Base-by-base conservation (phyloP, 2,888 invertebrate genomes). In the Heliconius sara region DNA sequence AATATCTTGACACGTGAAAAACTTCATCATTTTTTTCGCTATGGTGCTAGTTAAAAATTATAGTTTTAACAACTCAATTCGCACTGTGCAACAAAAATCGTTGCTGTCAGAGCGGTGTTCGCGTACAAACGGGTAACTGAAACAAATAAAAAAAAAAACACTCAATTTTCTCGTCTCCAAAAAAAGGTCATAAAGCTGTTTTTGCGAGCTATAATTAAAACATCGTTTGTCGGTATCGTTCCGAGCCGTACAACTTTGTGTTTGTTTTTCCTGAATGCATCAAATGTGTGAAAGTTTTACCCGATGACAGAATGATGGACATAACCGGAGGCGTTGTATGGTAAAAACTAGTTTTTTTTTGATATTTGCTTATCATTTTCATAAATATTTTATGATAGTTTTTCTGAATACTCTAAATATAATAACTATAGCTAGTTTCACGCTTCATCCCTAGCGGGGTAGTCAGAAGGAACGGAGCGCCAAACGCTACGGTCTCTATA, bases 251-350 rank as follows among this genome's bases (percentile, higher is more conserved):
- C 70, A 81, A 81, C 81, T 81, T 81, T 76, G 75, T 72, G 70
- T 70, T 79, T 71, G 80, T 82, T 83, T 83, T 81, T 82, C 67
- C 81, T 72, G 77, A 83, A 80, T 76, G 81, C 81, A 83, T 83
- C 83, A 83, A 83, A 83, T 80, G 83, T 81, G 81, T 77, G 83
- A 83, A 83, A 81, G 78, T 83, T 83, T 78, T 72, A 74, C 77
- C 79, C 79, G 83, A 83, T 80, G 83, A 81, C 83, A 83, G 79
- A 83, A 82, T 83, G 83, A 83, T 83, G 76, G 83, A 83, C 83
- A 74, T 78, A 72, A 72, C 70, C 76, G 43, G 30, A 13, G 43
- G 27, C 27, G 67, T 67, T 9, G 72, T 71, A 25, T 25, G 30
- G 67, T 63, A 79, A 80, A 80, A 80, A 78, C 67, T 75, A 72